Conservation (phyloP, 37 sponge, comb jelly and placozoan species). For the Beroe forskalii region DNA sequence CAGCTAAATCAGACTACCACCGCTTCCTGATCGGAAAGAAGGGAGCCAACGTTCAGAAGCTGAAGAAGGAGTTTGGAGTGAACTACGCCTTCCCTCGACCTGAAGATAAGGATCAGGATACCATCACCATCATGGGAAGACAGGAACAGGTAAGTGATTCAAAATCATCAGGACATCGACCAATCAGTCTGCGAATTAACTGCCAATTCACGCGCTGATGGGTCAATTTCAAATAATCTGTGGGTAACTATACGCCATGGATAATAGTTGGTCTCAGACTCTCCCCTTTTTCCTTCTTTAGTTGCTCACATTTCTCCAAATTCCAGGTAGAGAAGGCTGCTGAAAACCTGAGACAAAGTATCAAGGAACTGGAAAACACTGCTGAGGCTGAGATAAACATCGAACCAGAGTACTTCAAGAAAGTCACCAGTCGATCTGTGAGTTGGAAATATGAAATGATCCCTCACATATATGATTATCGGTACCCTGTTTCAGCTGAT, state of each 20-base stretch:
- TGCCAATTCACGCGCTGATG: no score
- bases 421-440: slow-evolving; percentile 26
- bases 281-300: no score
- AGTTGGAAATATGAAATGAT: no score
- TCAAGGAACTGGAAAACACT: slow-evolving; percentile 72
- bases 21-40: slow-evolving; percentile 84
- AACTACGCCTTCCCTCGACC: slow-evolving; percentile 81
- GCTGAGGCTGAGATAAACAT: slow-evolving; percentile 77
- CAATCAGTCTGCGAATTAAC: no score
- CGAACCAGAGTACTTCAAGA: slow-evolving; percentile 69
- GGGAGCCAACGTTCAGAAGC: slow-evolving; percentile 82
- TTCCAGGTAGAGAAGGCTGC: slow-evolving; percentile 21
- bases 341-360: background rate
- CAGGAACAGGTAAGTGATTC: slow-evolving; percentile 74
- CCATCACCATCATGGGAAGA: slow-evolving; percentile 80
- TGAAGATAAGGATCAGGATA: slow-evolving; percentile 74
- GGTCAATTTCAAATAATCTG: no score
- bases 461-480: no score
- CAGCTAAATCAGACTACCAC: slow-evolving; percentile 81
- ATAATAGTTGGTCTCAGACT: no score
- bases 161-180: no score
- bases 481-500: no score
- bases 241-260: no score
- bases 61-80: slow-evolving; percentile 81
- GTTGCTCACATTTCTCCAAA: no score